A percentile compares a stretch with the other conserved stretches of the same genome.
Evolutionary conservation across 2,113 vertebrate species (phyloP).

Genomic region (Lanius collurio): DNA sequence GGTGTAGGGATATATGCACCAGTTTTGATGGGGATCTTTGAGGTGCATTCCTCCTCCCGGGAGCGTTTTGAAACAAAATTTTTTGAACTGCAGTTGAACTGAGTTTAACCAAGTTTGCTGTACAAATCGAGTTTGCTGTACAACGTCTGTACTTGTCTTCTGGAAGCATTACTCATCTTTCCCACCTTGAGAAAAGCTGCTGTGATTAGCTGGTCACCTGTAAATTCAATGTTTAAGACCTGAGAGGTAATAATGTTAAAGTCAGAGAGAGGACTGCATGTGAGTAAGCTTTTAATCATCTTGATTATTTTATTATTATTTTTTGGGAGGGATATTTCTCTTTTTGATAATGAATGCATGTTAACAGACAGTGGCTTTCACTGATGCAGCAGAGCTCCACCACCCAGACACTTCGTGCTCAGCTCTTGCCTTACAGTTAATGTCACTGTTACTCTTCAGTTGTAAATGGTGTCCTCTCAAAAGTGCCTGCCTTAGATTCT

Average conservation of each 20-base stretch:
- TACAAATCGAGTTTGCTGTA: neutral
- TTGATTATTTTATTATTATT: neutral
- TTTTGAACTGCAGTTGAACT: neutral
- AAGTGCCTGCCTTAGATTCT: neutral
- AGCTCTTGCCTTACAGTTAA: neutral
- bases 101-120: neutral
- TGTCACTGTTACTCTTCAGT: neutral
- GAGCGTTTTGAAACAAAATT: neutral
- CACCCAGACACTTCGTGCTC: fast-evolving
- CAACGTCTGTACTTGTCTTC: neutral
- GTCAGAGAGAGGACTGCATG: fast-evolving
- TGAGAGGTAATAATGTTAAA: neutral
- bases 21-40: neutral
- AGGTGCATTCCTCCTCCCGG: neutral
- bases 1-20: neutral
- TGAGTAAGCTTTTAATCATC: neutral
- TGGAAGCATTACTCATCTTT: neutral
- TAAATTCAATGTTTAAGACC: neutral
- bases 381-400: neutral
- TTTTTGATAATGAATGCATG: neutral
- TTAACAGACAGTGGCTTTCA: neutral
- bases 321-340: neutral
- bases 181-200: neutral
- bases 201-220: neutral
- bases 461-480: neutral